A percentile compares a stretch with the other conserved stretches of the same genome.
These are phyloP conservation scores for Octodonta nipae DNA, from an alignment of 2,888 invertebrate species.

Conservation along the genomic window DNA sequence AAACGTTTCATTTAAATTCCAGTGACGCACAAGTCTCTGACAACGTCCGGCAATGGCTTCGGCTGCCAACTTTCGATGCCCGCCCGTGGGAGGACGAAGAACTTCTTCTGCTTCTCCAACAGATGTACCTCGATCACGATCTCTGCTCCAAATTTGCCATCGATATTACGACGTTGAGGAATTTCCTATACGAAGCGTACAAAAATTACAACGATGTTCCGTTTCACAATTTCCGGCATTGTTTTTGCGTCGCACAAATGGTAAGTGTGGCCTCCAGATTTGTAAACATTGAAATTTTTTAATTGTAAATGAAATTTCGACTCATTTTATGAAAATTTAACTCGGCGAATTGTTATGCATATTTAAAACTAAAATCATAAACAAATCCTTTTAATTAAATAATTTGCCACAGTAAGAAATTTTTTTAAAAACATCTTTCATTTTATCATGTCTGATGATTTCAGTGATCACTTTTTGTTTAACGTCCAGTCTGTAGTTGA, in stretches of 20 bases:
- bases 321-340: too few relatives aligned
- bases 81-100: conserved; percentile 74
- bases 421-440: too few relatives aligned
- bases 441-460: too few relatives aligned
- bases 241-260: conserved; percentile 80
- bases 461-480: too few relatives aligned
- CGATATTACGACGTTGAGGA: conserved; percentile 52
- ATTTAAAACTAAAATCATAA: too few relatives aligned
- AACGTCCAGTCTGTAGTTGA: too few relatives aligned
- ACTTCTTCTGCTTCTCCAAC: conserved; percentile 60
- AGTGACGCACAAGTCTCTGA: conserved; percentile 52
- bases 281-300: too few relatives aligned
- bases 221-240: conserved; percentile 77
- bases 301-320: too few relatives aligned
- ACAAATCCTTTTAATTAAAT: too few relatives aligned
- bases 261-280: conserved; percentile 45
- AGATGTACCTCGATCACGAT: conserved; percentile 69
- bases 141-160: conserved; percentile 63
- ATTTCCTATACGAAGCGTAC: conserved; percentile 63
- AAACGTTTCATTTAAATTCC: conserved; percentile 24
- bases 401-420: too few relatives aligned
- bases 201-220: conserved; percentile 76
- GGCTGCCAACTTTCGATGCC: conserved; percentile 63
- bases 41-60: conserved; percentile 48
- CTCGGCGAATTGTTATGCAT: too few relatives aligned